Percentiles rank a stretch among this genome's conserved stretches.
Conservation (phyloP, 2,113 vertebrate genomes). For the Rallus limicola region DNA sequence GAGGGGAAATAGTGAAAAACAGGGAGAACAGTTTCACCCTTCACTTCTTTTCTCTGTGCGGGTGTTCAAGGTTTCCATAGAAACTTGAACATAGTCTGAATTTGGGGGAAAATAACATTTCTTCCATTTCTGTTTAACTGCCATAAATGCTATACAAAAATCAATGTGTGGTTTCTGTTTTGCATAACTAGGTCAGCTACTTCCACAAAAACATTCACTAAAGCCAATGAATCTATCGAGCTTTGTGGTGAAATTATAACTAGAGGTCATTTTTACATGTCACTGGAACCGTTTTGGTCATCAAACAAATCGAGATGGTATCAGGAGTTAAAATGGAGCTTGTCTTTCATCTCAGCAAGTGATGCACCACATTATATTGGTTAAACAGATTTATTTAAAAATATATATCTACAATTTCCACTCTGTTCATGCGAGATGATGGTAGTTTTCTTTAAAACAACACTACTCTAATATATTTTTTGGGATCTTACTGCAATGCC, state of each 20-base stretch:
- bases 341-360: neutral
- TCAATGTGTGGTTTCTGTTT: neutral
- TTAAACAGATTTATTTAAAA: neutral
- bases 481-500: neutral
- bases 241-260: neutral
- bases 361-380: neutral
- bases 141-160: neutral
- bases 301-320: neutral
- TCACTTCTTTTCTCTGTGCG: neutral
- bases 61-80: conserved; percentile 38
- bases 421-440: neutral
- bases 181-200: neutral
- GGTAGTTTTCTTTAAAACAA: neutral
- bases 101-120: neutral
- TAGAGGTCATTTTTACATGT: neutral
- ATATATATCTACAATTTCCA: neutral
- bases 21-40: neutral
- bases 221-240: neutral
- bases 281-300: neutral
- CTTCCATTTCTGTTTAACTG: neutral
- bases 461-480: neutral
- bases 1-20: neutral
- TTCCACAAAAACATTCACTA: neutral
- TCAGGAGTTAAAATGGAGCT: neutral
- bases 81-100: conserved; percentile 6